These are phyloP conservation scores for Gastracanthus pulcherrimus DNA, from an alignment of 2,888 invertebrate species.

Conservation along the genomic window DNA sequence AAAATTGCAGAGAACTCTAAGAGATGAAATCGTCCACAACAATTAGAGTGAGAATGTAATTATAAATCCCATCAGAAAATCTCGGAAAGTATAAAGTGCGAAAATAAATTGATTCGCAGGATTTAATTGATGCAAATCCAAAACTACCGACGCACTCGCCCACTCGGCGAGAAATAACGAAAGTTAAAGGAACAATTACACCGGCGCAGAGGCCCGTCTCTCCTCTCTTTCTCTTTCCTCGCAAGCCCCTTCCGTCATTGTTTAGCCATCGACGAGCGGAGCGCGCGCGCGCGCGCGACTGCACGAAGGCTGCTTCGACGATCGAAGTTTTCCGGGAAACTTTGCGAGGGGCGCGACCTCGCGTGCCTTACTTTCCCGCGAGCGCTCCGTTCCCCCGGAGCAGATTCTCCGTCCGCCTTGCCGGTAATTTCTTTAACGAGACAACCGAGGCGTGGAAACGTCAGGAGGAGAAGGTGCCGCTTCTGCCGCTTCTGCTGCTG, in stretches of 20 bases:
- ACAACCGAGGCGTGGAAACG: conserved; percentile 57
- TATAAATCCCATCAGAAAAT: conserved; percentile 11
- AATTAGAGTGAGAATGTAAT: neutral
- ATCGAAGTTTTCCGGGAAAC: conserved; percentile 45
- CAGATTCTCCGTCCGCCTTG: conserved; percentile 54
- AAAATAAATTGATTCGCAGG: conserved; percentile 32
- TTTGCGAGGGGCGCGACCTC: neutral
- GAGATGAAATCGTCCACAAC: too few relatives aligned
- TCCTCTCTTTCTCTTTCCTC: conserved; percentile 39
- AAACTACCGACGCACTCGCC: conserved; percentile 30
- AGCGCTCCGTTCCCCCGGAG: conserved; percentile 27
- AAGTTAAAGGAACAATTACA: conserved; percentile 67
- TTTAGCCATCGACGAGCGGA: conserved; percentile 57
- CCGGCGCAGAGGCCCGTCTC: conserved; percentile 46
- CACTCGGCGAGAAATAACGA: conserved; percentile 61
- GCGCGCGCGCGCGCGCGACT: conserved; percentile 42
- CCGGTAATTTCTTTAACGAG: conserved; percentile 62
- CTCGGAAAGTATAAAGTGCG: neutral
- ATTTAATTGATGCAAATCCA: conserved; percentile 47
- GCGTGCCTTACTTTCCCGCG: conserved; percentile 20
- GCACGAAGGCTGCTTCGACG: conserved; percentile 20
- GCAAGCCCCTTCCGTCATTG: conserved; percentile 14
- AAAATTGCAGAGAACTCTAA: too few relatives aligned
- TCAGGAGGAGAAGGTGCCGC: conserved; percentile 19
- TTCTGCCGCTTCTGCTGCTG: neutral